Evolutionary conservation across 53 echinoderm and acorn worm genomes (phyloP), one percentile per base, ranked within the genome.

Genomic region (Antedon mediterranea): DNA sequence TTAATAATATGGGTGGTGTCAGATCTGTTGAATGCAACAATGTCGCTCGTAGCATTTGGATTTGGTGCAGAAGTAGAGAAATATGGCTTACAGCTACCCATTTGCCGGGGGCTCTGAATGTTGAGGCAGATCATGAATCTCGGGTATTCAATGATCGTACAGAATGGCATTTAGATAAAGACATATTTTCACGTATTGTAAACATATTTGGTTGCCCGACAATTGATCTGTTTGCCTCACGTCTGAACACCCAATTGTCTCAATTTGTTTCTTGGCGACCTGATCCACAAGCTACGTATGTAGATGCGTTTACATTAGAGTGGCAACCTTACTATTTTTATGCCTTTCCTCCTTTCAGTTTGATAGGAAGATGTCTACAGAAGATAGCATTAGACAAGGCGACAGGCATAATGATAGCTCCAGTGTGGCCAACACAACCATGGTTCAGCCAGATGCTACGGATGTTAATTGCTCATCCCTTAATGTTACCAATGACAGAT

Each of bases 1-100:
- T 83, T 73, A 83, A 83, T 57, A 29, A 78, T 34, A 83, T 77
- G 77, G 83, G 83, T 71, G 77, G 72, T 77, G 78, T 77, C 31
- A 71, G 78, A 71, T 83, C 83, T 13, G 72, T 31, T 72, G 31
- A 72, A 72, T 79, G 80, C 72, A 57, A 57, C 23, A 57, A 57
- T 2, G 20, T 31, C 15, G 78, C 78, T 43, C 43, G 32, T 44
- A 28, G 30, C 27, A 78, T 78, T 13, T 78, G 78, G 78, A 31
- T 78, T 44, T 78, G 78, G 78, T 31, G 32, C 26, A 42, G 29
- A 9, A 29, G 7, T n/a, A 78, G 70, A 32, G 78, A 31, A 20
- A 42, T 43, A 43, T 74, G 43, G 74, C 30, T 81, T 43, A 37
- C 81, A 74, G 81, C 74, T 29, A 42, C 29, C 28, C 44, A 74